Evolutionary conservation across 2,113 vertebrate genomes (phyloP), one percentile per base, ranked within the genome.

Genomic region (Corythoichthys intestinalis): DNA sequence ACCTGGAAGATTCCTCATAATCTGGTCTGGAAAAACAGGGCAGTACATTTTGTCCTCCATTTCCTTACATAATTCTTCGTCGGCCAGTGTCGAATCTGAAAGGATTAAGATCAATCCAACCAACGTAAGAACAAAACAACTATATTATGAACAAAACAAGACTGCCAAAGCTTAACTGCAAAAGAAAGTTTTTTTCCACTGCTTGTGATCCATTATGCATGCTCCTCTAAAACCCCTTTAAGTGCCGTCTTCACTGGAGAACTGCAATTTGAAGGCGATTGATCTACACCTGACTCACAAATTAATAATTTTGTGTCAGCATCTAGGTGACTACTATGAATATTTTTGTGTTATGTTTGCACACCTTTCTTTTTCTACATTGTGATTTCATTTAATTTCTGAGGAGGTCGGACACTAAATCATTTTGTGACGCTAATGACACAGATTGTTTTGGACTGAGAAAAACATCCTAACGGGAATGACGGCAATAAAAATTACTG

Each of bases 31-130:
- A 15, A 64, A 65, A 58, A 71, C 38, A 64, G 14, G 41, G 20
- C 46, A 8, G 15, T 63, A 60, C 3, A 60, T 41, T 60, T 39
- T 7, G 5, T 48, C 7, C 71, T 73, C 77, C 15, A 61, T 65
- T 52, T 71, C 37, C 77, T 71, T 66, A 63, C 77, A 72, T 75
- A 52, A 67, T 78, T 82, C 70, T 72, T 47, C 28, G 63, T 69
- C 49, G 52, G 65, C 28, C 35, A 35, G 12, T 70, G 49, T 77
- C 47, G 39, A 66, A 64, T 72, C 49, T 71, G 65, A 70, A 68
- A 69, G 65, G 78, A 86, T 84, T 78, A 83, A 80, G 67, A 0
- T 12, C 63, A 59, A 34, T 52, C 15, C 64, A 46, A 48, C 17
- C 47, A 59, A 10, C 20, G 59, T 47, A n/a, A 75, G 46, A 70